These are phyloP conservation scores for Rhopalosiphum padi DNA, from an alignment of 1,140 invertebrate genomes.

Conservation along the genomic window DNA sequence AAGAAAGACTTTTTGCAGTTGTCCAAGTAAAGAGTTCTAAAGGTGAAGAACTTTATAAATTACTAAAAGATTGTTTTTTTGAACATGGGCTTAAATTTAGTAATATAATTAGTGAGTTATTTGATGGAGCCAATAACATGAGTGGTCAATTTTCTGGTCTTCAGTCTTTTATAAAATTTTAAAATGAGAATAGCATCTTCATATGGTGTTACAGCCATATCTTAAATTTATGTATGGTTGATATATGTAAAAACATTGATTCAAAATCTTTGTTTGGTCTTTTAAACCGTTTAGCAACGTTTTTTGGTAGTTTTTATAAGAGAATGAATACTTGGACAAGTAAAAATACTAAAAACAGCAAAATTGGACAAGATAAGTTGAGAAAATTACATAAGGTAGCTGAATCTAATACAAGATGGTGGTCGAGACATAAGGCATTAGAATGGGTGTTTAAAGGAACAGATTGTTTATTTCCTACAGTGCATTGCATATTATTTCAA, in stretches of 20 bases:
- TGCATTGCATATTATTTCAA: neutral
- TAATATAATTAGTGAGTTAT: neutral
- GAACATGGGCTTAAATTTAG: neutral
- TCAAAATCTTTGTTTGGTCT: neutral
- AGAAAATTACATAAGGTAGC: neutral
- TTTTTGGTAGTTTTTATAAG: slow-evolving; percentile 22
- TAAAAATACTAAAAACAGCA: neutral
- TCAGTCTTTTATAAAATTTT: neutral
- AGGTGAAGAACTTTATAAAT: neutral
- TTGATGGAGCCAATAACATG: neutral
- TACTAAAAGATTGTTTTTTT: neutral
- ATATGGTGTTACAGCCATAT: slow-evolving; percentile 11
- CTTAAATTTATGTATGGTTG: neutral
- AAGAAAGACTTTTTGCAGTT: neutral
- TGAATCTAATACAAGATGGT: neutral
- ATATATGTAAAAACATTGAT: slow-evolving; percentile 22
- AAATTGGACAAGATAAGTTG: neutral
- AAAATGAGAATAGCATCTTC: neutral
- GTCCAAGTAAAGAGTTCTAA: neutral
- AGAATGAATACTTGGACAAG: neutral
- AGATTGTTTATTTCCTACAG: slow-evolving; percentile 10
- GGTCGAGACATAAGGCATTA: neutral
- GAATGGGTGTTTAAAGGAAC: neutral
- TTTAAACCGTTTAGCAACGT: neutral
- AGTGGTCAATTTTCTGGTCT: neutral